phyloP scores from a whole-genome alignment of 2,113 vertebrate genomes.

The Girardinichthys multiradiatus region DNA sequence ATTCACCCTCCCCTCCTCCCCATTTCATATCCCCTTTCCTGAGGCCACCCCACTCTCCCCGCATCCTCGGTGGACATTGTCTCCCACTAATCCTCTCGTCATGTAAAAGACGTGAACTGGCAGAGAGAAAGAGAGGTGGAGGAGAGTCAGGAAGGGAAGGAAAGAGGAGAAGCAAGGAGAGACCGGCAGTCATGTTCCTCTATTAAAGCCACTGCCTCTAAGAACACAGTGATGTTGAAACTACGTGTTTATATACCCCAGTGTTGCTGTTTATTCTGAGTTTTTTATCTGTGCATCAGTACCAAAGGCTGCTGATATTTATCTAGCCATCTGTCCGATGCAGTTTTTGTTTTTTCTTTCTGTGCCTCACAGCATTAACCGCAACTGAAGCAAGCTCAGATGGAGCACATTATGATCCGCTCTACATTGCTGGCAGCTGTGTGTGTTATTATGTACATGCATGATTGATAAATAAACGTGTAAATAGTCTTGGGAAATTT shows the following conservation, averaged over 20 bases:
- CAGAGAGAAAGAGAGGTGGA: constrained; percentile 27
- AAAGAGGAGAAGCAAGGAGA: constrained; percentile 37
- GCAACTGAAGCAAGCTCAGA: constrained; percentile 71
- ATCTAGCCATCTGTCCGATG: constrained; percentile 55
- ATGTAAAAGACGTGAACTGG: constrained; percentile 74
- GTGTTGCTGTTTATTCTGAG: constrained; percentile 31
- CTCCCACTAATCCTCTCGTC: constrained; percentile 79
- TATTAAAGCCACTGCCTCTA: constrained; percentile 54
- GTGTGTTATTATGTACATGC: constrained; percentile 22
- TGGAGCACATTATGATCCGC: constrained; percentile 75
- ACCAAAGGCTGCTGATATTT: constrained; percentile 69
- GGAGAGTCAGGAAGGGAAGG: neutral
- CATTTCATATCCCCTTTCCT: constrained; percentile 63
- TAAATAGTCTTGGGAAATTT: neutral
- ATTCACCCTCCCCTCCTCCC: constrained; percentile 61
- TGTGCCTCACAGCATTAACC: constrained; percentile 66
- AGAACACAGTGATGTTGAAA: constrained; percentile 33
- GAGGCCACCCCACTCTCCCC: constrained; percentile 52
- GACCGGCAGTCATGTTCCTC: constrained; percentile 64
- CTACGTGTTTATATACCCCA: constrained; percentile 36
- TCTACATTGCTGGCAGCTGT: constrained; percentile 70
- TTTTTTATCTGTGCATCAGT: constrained; percentile 56
- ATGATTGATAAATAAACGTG: neutral
- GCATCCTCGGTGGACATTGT: constrained; percentile 75
- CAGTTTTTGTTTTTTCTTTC: constrained; percentile 36